Base-by-base conservation (phyloP, 2,888 invertebrate genomes). In the Mythimna lalbum region DNA sequence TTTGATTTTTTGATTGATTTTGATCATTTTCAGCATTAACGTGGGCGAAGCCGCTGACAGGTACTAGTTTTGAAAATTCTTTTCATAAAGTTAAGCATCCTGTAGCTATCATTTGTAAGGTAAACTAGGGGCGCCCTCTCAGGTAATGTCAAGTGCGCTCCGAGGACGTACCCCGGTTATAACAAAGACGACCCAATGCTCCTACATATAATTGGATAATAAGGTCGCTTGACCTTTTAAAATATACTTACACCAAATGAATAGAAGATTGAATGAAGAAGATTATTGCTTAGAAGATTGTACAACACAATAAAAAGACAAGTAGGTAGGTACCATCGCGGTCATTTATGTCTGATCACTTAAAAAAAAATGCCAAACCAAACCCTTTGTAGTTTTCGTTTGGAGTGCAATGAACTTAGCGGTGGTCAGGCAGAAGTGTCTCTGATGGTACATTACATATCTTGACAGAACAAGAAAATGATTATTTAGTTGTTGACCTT, bases 161-260 rank as follows among this genome's bases (percentile, higher is more conserved):
- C 67, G 10, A 53, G 55, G 31, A 31, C 56, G 27, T 64, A 36
- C 56, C 31, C 52, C 23, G n/a, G 50, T 10, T 23, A 43, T 59
- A 64, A 80, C 74, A 82, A 82, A 74, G 77, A 69, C 66, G 59
- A 63, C 59, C 71, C 63, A 39, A 66, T 69, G 12, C 70, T 73
- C 69, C 62, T 69, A 63, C 49, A 49, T 52, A 36, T 63, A 74
- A 78, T 78, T 70, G 56, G 19, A 69, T 63, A 78, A 63, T 66
- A 66, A 66, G 55, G 52, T 66, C 17, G 0, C 56, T 63, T 65
- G 64, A 77, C 64, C 64, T 73, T 76, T 43, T 17, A 57, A 56
- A 73, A 63, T 56, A 70, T n/a, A 27, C 17, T 9, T 7, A 9
- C 9, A 43, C 17, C 9, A 21, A 21, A 39, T 17, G 36, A 14